Conservation (phyloP, 2,113 vertebrate genomes). For the Desmodus rotundus region DNA sequence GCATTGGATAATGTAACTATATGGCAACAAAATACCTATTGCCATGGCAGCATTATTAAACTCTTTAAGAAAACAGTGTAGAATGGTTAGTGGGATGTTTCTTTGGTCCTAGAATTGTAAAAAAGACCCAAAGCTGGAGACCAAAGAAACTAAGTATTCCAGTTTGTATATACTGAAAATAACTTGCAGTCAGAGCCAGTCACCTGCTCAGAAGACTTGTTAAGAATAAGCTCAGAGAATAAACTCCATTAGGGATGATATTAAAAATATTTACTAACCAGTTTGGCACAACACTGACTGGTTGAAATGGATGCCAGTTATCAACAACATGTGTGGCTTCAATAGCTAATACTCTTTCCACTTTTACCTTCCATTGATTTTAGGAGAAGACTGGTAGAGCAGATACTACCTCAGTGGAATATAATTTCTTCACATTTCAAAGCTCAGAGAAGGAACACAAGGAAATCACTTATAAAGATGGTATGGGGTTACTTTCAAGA, state of each 20-base stretch:
- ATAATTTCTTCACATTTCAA: neutral
- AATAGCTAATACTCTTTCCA: neutral
- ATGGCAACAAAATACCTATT: neutral
- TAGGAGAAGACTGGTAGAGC: neutral
- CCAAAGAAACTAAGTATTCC: neutral
- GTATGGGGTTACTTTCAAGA: neutral
- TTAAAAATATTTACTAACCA: neutral
- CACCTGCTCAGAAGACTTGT: neutral
- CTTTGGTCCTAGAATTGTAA: neutral
- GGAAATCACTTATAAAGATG: neutral
- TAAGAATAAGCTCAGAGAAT: neutral
- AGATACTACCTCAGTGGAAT: neutral
- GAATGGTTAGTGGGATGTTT: neutral
- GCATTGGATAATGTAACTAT: neutral
- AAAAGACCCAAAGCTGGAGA: neutral
- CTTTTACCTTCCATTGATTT: neutral
- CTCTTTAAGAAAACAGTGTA: neutral
- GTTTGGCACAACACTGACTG: neutral
- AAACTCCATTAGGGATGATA: neutral
- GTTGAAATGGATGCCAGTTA: neutral
- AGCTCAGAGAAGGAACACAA: neutral
- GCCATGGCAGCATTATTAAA: neutral
- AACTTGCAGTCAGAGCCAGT: neutral
- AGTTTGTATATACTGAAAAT: neutral
- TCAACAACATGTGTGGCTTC: neutral